phyloP scores from a whole-genome alignment of 2,888 invertebrate species.

The Macrosoma leucophasiata region DNA sequence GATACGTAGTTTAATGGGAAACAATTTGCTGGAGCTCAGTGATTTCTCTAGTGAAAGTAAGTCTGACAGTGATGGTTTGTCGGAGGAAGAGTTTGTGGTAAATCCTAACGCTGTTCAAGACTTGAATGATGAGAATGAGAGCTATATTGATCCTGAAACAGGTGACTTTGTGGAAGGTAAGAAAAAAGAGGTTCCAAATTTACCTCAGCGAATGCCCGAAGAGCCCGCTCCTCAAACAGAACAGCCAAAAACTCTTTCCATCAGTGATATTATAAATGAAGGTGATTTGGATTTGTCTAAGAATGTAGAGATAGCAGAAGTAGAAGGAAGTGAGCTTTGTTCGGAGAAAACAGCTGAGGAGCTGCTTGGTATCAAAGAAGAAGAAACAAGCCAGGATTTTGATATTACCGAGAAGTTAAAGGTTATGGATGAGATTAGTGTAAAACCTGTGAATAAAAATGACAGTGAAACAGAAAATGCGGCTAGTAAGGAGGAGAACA shows the following conservation, averaged over 20 bases:
- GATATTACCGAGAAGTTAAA: conserved; percentile 78
- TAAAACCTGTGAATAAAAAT: conserved; percentile 53
- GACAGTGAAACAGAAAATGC: conserved; percentile 39
- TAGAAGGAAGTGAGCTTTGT: conserved; percentile 63
- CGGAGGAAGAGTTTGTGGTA: conserved; percentile 68
- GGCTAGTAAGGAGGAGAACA: conserved; percentile 38
- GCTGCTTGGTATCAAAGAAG: conserved; percentile 55
- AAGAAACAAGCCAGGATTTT: conserved; percentile 67
- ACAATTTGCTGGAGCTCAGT: conserved; percentile 66
- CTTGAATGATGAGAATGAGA: conserved; percentile 64
- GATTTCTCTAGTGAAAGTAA: conserved; percentile 66
- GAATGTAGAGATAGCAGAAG: conserved; percentile 68
- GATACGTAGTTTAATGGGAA: conserved; percentile 67
- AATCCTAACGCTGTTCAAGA: conserved; percentile 65
- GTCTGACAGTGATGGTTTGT: conserved; percentile 67
- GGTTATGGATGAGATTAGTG: conserved; percentile 77
- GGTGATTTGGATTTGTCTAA: conserved; percentile 64
- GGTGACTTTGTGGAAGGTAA: conserved; percentile 61
- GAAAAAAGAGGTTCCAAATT: conserved; percentile 23
- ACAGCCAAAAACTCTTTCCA: conserved; percentile 62
- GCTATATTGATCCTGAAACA: conserved; percentile 70
- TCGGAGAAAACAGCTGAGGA: conserved; percentile 59
- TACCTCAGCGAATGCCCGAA: conserved; percentile 5
- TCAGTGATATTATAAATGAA: conserved; percentile 67
- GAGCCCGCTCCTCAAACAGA: conserved; percentile 19